Evolutionary conservation across 2,888 invertebrate genomes (phyloP), one percentile per base, ranked within the genome.

Genomic region (Pachydiplax longipennis): DNA sequence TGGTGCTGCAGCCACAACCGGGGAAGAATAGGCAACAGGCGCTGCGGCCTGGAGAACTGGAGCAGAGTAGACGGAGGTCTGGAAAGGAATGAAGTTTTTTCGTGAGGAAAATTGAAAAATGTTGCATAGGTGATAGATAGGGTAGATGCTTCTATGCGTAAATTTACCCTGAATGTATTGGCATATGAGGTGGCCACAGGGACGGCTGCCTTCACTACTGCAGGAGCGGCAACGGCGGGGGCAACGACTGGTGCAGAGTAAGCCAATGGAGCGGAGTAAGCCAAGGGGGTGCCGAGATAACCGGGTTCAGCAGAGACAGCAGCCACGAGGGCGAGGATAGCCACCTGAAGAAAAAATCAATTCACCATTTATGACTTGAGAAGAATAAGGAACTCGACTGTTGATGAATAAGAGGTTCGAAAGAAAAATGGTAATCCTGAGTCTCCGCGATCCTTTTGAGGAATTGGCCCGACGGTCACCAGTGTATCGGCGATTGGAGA

Each of bases 151-250:
- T 18, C 15, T 15, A 53, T 10, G 10, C 12, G 48, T 53, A 3
- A 18, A 53, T 8, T 53, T 18, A 96, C 95, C 94, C 95, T 96
- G 94, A 96, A 95, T 92, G 95, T 95, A 94, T 96, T 96, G 92
- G 96, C 95, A 93, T 96, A 96, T 92, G 96, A 96, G 92, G 96
- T 96, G 92, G 96, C 96, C 31, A 95, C 95, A 80, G 96, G 96
- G 2, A 95, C 94, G 91, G 95, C 93, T 90, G 94, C 94, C 1
- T 93, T 93, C 2, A 95, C 95, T n/a, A 95, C 93, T 81, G 93
- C 92, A 92, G 94, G 93, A 91, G 95, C 93, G 81, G 94, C 93
- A 90, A 94, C 93, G 92, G 93, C 93, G 81, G 94, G 93, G 35
- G 53, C 94, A 31, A 92, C 92, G n/a, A 92, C 92, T 91, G 40